Evolutionary conservation across 2,888 invertebrate genomes (phyloP).

Genomic region (Cryptus viduatorius): DNA sequence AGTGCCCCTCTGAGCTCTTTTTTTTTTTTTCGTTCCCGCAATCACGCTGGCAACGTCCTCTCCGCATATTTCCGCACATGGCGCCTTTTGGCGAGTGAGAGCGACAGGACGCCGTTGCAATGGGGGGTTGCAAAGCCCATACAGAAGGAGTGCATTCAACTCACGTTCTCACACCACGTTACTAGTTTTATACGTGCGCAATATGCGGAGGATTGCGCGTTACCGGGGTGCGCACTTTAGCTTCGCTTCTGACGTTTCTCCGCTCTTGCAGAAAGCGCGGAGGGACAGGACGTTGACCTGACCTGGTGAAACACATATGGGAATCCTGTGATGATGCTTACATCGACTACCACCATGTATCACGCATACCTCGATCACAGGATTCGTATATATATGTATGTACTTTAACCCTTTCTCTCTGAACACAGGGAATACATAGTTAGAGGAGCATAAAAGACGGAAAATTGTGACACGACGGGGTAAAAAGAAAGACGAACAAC

Average conservation of each 20-base stretch:
- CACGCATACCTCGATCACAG: slow-evolving; percentile 17
- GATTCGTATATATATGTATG: not conserved
- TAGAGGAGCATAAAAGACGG: slow-evolving; percentile 27
- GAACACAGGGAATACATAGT: not conserved
- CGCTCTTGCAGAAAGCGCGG: slow-evolving; percentile 39
- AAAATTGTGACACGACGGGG: slow-evolving; percentile 43
- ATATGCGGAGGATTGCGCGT: slow-evolving; percentile 79
- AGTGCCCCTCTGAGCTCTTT: slow-evolving; percentile 67
- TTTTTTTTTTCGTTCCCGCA: slow-evolving; percentile 24
- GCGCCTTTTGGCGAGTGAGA: slow-evolving; percentile 55
- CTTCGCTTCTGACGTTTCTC: slow-evolving; percentile 18
- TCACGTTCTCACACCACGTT: slow-evolving; percentile 42
- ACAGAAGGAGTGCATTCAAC: slow-evolving; percentile 68
- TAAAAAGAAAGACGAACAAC: slow-evolving; percentile 52
- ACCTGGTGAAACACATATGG: slow-evolving; percentile 84
- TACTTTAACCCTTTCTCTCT: not conserved
- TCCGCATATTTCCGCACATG: slow-evolving; percentile 41
- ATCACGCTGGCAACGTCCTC: slow-evolving; percentile 46
- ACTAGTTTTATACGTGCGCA: slow-evolving; percentile 68
- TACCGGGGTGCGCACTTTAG: slow-evolving; percentile 48
- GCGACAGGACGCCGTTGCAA: not conserved
- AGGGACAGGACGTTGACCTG: slow-evolving; percentile 84
- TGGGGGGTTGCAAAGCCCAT: slow-evolving; percentile 59
- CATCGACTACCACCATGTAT: slow-evolving; percentile 20
- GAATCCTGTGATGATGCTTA: slow-evolving; percentile 63